Conservation (phyloP, 2,113 vertebrate species). For the Smithornis capensis region DNA sequence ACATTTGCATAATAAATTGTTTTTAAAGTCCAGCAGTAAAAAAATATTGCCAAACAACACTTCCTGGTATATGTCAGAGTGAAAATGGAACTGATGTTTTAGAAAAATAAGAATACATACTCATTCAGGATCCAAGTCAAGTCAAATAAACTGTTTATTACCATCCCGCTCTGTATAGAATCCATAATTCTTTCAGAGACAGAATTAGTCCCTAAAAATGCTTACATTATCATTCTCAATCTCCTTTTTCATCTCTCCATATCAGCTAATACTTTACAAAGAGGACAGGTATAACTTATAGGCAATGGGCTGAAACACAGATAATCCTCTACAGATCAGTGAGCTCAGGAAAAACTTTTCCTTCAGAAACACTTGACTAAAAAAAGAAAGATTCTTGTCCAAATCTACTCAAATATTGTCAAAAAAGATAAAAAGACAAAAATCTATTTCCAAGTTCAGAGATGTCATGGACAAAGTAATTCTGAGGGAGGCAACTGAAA, state of each 20-base stretch:
- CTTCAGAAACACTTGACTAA: rapidly evolving
- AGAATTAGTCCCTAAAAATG: background rate
- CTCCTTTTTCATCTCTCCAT: background rate
- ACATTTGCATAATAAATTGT: background rate
- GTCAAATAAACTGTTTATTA: background rate
- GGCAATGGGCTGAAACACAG: background rate
- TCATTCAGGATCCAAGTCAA: background rate
- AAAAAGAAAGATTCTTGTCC: background rate
- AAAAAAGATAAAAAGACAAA: background rate
- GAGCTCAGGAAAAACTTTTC: background rate
- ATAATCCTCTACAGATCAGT: rapidly evolving
- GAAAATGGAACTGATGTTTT: background rate
- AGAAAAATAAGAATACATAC: background rate
- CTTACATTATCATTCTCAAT: background rate
- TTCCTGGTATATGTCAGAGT: background rate
- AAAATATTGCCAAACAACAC: background rate
- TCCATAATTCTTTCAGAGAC: background rate
- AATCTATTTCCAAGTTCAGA: background rate
- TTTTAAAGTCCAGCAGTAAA: background rate
- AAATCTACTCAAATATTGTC: background rate
- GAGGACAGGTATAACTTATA: background rate
- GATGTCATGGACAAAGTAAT: background rate
- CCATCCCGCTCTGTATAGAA: background rate
- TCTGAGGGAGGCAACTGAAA: background rate
- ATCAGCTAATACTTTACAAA: background rate